Base-by-base conservation (phyloP, 2,888 invertebrate species). In the Elgonia sp. region DNA sequence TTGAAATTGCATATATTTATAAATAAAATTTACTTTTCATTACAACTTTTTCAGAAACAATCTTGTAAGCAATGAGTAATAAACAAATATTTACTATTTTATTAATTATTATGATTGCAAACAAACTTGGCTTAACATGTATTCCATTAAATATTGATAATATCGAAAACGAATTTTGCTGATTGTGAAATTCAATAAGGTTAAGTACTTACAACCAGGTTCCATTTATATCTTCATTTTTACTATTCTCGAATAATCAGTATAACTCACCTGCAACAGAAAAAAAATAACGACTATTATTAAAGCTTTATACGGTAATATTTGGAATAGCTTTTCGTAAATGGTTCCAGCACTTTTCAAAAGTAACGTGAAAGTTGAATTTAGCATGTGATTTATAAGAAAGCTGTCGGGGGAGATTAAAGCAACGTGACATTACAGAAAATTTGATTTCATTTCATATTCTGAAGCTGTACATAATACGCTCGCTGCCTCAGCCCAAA, bases 381-480 rank as follows among this genome's bases (percentile, higher is more conserved):
- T 75, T 75, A 75, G 40, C 75, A 55, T 75, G 46, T 75, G 82
- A 75, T 82, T 67, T 67, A 57, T 67, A 82, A 57, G 55, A 63
- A 39, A 73, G 81, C 65, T 46, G 55, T 20, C 67, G 42, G 40
- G 46, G 63, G 72, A 75, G 82, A 82, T 82, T 82, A 82, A 82
- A 82, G 82, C 57, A 75, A 82, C 82, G 65, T 82, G 65, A 82
- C 73, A 75, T 82, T 75, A 82, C 75, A 57, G 73, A 82, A 82
- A 82, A 82, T 82, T 73, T 63, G 67, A 75, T 73, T 82, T 67
- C 75, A 67, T 75, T 82, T 82, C 57, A 65, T 75, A 75, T 82
- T 67, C 62, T 16, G 62, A 39, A n/a, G 40, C n/a, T 10, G 46
- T 40, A 46, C 57, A 69, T 80, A 80, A 80, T 80, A 50, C 79